Conservation (phyloP, 2,113 vertebrate genomes). For the Mormyrus iriodes region DNA sequence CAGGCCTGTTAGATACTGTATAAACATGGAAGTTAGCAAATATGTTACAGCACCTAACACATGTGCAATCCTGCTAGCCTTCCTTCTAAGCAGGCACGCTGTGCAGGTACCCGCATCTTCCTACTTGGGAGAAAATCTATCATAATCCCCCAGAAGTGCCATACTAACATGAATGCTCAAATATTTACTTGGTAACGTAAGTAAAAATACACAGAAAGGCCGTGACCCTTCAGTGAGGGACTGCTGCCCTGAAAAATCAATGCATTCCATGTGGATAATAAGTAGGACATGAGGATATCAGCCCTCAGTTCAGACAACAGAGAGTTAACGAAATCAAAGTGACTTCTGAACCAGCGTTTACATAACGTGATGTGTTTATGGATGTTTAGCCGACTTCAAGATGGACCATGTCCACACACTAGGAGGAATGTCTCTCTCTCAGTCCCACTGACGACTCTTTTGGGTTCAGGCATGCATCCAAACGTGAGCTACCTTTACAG, state of each 20-base stretch:
- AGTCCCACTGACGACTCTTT: background rate
- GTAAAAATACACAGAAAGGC: background rate
- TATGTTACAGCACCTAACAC: background rate
- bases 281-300: background rate
- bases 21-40: background rate
- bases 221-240: background rate
- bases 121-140: background rate
- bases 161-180: background rate
- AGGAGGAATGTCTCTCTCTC: background rate
- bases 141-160: background rate
- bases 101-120: background rate
- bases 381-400: background rate
- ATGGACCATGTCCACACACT: background rate
- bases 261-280: background rate
- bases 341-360: background rate
- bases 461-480: background rate
- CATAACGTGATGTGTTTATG: background rate
- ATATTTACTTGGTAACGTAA: background rate
- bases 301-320: background rate
- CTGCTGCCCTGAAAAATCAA: background rate
- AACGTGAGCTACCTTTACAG: background rate
- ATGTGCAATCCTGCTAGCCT: background rate
- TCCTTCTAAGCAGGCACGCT: background rate
- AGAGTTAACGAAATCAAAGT: background rate
- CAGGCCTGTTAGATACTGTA: background rate